Evolutionary conservation across 1,140 invertebrate genomes (phyloP).

Genomic region (Prorops nasuta): DNA sequence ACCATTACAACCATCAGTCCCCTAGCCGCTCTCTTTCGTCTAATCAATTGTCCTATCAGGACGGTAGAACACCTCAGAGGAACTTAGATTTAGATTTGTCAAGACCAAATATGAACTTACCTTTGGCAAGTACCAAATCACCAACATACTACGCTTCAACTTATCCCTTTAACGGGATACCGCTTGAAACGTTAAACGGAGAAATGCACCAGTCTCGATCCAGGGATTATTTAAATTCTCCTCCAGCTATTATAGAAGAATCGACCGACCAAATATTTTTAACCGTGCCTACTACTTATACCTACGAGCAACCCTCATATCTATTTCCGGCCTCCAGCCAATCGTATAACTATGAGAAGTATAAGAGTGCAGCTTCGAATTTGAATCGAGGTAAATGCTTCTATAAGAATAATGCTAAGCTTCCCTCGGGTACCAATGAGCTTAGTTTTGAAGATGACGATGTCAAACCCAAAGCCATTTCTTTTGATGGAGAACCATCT

Average conservation of each 20-base stretch:
- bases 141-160: no score
- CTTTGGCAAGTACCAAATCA: no score
- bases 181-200: no score
- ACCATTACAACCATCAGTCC: constrained; percentile 10
- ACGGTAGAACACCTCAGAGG: not conserved
- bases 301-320: no score
- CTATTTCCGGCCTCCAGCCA: constrained; percentile 33
- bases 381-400: no score
- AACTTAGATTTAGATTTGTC: not conserved
- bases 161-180: no score
- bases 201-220: constrained; percentile 11
- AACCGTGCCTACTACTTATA: constrained; percentile 34
- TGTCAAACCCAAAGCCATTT: constrained; percentile 19
- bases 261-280: constrained; percentile 34
- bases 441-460: constrained; percentile 10
- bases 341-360: constrained; percentile 31
- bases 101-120: no score
- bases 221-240: constrained; percentile 10
- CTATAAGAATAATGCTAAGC: no score
- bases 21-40: constrained; percentile 13
- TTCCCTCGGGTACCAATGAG: constrained; percentile 1
- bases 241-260: constrained; percentile 30
- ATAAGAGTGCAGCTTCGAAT: constrained; percentile 6
- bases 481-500: constrained; percentile 22
- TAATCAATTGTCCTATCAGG: constrained; percentile 15